These are phyloP conservation scores for Nicator chloris DNA, from an alignment of 2,113 vertebrate species.

Conservation along the genomic window DNA sequence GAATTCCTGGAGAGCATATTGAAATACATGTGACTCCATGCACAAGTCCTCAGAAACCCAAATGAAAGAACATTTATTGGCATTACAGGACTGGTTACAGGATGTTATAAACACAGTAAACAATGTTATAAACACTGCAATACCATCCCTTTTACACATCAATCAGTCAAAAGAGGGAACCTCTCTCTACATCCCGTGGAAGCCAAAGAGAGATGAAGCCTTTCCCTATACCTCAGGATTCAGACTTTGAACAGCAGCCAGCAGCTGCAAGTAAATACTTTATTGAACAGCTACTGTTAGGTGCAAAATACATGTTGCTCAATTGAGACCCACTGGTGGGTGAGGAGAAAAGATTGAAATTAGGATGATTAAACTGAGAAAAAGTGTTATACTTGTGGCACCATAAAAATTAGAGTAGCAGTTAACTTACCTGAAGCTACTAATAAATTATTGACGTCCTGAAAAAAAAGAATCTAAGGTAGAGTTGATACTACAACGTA, in stretches of 20 bases:
- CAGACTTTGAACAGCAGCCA: not conserved
- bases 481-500: not conserved
- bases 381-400: not conserved
- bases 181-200: not conserved
- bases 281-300: not conserved
- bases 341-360: not conserved
- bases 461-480: not conserved
- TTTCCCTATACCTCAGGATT: not conserved
- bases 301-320: not conserved
- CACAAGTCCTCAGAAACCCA: not conserved
- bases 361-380: not conserved
- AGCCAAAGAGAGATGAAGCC: not conserved
- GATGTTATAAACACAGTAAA: not conserved
- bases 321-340: not conserved
- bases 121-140: not conserved
- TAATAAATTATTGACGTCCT: not conserved
- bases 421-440: not conserved
- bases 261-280: not conserved
- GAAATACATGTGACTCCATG: not conserved
- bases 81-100: not conserved
- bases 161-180: not conserved
- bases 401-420: not conserved
- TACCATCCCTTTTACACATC: not conserved
- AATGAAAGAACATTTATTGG: not conserved
- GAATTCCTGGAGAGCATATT: not conserved